Evolutionary conservation across 2,797 vertebrate species (phyloP).

Genomic region (Sphaeramia orbicularis): DNA sequence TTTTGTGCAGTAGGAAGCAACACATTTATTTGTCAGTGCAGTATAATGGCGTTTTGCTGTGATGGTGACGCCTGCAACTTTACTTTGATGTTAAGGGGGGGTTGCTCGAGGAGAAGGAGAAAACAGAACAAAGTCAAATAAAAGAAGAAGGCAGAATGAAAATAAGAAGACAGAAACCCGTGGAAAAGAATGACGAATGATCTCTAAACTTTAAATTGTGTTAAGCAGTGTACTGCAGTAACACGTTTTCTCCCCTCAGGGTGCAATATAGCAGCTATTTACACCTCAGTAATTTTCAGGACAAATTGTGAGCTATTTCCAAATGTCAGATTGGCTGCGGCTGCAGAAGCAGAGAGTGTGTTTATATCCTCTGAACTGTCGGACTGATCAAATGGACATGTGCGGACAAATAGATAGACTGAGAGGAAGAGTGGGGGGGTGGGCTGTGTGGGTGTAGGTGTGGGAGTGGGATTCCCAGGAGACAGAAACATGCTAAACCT

Average conservation of each 20-base stretch:
- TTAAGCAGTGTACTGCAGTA: constrained; percentile 1
- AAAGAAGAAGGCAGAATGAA: not conserved
- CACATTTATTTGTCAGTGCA: constrained; percentile 13
- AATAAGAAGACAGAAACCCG: not conserved
- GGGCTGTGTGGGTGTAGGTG: constrained; percentile 3
- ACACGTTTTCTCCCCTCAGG: constrained; percentile 19
- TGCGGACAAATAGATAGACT: constrained; percentile 12
- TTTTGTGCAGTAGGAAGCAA: constrained; percentile 11
- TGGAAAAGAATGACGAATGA: constrained; percentile 16
- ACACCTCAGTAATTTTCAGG: constrained; percentile 23
- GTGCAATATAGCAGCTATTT: constrained; percentile 25
- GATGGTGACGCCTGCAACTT: constrained; percentile 10
- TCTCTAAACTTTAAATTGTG: constrained; percentile 17
- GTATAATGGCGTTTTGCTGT: constrained; percentile 25
- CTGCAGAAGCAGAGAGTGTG: constrained; percentile 17
- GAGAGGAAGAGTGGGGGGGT: not conserved
- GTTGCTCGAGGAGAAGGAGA: not conserved
- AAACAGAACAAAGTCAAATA: not conserved
- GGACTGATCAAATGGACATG: constrained; percentile 25
- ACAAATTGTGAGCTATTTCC: constrained; percentile 27
- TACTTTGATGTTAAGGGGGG: constrained; percentile 20
- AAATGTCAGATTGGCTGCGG: constrained; percentile 11
- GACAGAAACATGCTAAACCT: constrained; percentile 15
- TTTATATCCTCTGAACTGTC: constrained; percentile 26
- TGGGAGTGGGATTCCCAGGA: constrained; percentile 7